phyloP scores from a whole-genome alignment of 2,797 vertebrate genomes.

The Streptopelia turtur region DNA sequence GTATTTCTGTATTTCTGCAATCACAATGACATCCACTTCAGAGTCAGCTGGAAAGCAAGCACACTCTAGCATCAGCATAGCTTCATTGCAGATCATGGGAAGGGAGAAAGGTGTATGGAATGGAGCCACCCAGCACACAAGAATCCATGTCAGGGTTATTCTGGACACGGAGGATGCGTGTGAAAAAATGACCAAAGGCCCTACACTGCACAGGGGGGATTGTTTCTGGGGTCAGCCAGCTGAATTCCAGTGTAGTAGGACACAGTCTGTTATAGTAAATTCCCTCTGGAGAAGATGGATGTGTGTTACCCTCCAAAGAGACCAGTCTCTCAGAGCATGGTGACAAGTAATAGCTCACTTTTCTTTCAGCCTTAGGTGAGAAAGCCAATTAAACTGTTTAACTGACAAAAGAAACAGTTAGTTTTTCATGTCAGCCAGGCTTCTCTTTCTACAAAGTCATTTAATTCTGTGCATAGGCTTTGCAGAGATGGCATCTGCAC shows the following conservation, averaged over 20 bases:
- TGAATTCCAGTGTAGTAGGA: background rate
- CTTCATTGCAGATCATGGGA: accelerated
- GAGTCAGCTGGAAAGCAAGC: constrained; percentile 5
- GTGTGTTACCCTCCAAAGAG: background rate
- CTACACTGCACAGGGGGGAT: background rate
- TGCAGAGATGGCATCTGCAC: background rate
- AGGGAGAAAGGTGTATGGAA: background rate
- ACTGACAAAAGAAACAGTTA: background rate
- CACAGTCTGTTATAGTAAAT: background rate
- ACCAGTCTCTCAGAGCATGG: background rate
- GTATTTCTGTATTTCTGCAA: background rate
- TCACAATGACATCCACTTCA: background rate
- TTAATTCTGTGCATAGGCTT: background rate
- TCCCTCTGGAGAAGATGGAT: background rate
- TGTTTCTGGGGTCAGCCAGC: background rate
- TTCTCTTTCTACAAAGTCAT: background rate
- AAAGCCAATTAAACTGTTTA: constrained; percentile 42
- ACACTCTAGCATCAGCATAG: background rate
- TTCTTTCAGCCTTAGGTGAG: constrained; percentile 16
- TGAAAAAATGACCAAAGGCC: background rate
- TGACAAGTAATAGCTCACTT: constrained; percentile 29
- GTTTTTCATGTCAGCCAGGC: constrained; percentile 30
- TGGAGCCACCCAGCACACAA: background rate
- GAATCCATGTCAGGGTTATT: background rate
- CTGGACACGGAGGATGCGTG: background rate